Base-by-base conservation (phyloP, 2,113 vertebrate genomes). In the Oncorhynchus gorbuscha region DNA sequence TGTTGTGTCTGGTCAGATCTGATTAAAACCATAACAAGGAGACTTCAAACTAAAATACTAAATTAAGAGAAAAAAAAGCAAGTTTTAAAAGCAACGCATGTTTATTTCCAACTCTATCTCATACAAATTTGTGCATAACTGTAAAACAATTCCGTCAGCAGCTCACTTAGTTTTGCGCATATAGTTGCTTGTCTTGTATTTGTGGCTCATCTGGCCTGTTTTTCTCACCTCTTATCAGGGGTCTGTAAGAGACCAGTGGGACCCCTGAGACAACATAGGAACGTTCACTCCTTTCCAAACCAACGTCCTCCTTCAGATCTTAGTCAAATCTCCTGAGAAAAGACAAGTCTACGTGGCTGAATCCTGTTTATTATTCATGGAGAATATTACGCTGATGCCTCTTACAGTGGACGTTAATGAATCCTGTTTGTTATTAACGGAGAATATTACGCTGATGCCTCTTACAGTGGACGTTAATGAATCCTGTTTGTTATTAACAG, bases 21-120 rank as follows among this genome's bases (percentile, higher is more conserved):
- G 32, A 81, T 81, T 45, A 81, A 87, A 81, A 81, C 72, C 8
- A 2, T 49, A 78, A 73, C 83, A 66, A 69, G 20, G 18, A 61
- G 59, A n/a, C 18, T 62, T 28, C 16, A 69, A 69, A 45, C 67
- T 35, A 69, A 32, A 45, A 69, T 30, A 28, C 8, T 7, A 48
- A 35, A 69, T 6, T 6, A 69, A 20, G 64, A 30, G 5, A 16
- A 61, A 13, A 20, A 13, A 20, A 48, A 35, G 12, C 66, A 32
- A 8, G 30, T 18, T 24, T 28, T 72, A 18, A 77, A 39, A 14
- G 61, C 16, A 22, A 61, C 79, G 62, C 62, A 61, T 81, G 67
- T 65, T 74, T 62, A 20, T 82, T 75, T 82, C 79, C 51, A 45
- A 45, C 39, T 45, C 39, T 9, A 45, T 45, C 39, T 45, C 39